Evolutionary conservation across 2,113 vertebrate genomes (phyloP), one percentile per base, ranked within the genome.

Genomic region (Bothrops jararaca): DNA sequence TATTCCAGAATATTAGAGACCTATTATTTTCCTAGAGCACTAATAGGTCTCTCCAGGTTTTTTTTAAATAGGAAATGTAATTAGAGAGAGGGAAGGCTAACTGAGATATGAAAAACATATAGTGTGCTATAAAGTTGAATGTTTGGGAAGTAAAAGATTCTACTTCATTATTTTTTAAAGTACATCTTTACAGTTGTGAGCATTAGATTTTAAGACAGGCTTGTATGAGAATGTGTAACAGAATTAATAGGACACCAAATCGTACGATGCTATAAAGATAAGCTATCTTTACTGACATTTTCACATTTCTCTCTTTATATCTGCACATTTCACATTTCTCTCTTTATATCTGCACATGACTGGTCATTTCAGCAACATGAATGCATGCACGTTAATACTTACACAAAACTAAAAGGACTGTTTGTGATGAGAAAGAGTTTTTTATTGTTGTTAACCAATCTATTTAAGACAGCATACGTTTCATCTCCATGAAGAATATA

Each of bases 351-450:
- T 39, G 8, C 18, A 50, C 88, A 0, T 0, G 0, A 64, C 29
- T n/a, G 54, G 92, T 45, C 24, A 64, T 23, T 0, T n/a, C 0
- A 22, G 29, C 90, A 42, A 39, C n/a, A 56, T 1, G 24, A 45
- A 58, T 34, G 26, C 57, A 48, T 10, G 52, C 80, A 13, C 23
- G 64, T 53, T 0, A 0, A 88, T 93, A 97, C 98, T 98, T 94
- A 98, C 98, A 98, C 98, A 74, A 98, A 98, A 92, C 97, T 98
- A 45, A 98, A 98, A 57, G 98, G 98, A 34, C 98, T 98, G 93
- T 98, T 98, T 91, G 98, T 98, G 92, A 98, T 98, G 92, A 98
- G 98, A 95, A 98, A 98, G 23, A 98, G 97, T 86, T 98, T 98
- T 91, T 98, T 98, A 92, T 98, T 97, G 29, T 98, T 97, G 91